Evolutionary conservation across 2,888 invertebrate species (phyloP).

Genomic region (Drosophila paranaensis): DNA sequence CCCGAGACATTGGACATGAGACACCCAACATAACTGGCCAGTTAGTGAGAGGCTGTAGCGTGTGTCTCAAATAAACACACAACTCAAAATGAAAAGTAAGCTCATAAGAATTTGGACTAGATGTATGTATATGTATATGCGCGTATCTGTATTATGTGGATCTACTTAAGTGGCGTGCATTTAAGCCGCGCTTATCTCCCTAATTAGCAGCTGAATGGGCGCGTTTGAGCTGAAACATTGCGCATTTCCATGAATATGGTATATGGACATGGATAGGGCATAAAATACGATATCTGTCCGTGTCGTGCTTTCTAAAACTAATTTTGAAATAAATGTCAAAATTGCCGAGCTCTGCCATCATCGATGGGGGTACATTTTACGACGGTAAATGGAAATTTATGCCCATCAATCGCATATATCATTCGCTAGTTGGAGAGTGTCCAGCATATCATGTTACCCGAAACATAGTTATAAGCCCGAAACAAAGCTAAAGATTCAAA

Average conservation of each 20-base stretch:
- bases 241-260: conserved; percentile 30
- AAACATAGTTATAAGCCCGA: conserved; percentile 45
- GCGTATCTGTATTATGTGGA: conserved; percentile 7
- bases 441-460: conserved; percentile 51
- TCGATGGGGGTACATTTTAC: conserved; percentile 72
- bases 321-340: conserved; percentile 77
- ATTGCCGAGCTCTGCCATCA: conserved; percentile 47
- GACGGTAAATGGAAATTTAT: conserved; percentile 57
- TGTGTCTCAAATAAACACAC: conserved; percentile 43
- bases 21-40: conserved; percentile 20
- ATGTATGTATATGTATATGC: conserved; percentile 2
- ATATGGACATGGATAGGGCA: conserved; percentile 46
- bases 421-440: conserved; percentile 43
- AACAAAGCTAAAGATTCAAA: conserved; percentile 46
- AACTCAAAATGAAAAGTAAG: conserved; percentile 12
- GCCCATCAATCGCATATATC: conserved; percentile 43
- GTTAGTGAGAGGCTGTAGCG: conserved; percentile 10
- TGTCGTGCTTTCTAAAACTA: conserved; percentile 66
- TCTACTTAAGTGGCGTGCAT: conserved; percentile 35
- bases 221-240: conserved; percentile 46
- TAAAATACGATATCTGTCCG: conserved; percentile 72
- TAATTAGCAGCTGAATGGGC: conserved; percentile 74
- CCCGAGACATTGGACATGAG: conserved; percentile 6
- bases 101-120: conserved; percentile 8
- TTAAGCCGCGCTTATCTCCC: conserved; percentile 61